A percentile compares a stretch with the other conserved stretches of the same genome.
phyloP scores from a whole-genome alignment of 2,888 invertebrate species.

The Eurytoma adleriae region DNA sequence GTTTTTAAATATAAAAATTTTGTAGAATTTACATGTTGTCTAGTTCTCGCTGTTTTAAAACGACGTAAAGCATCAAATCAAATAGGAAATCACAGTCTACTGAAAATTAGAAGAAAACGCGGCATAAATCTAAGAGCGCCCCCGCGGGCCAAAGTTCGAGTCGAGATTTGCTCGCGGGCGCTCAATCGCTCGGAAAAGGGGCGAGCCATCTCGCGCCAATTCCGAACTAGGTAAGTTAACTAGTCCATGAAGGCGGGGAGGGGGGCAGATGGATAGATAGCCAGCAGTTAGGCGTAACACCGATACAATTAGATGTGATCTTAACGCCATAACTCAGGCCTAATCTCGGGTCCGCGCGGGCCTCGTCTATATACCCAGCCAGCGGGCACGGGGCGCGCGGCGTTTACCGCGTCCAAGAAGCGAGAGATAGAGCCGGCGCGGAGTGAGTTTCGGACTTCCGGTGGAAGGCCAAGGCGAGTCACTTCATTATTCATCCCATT shows the following conservation, averaged over 20 bases:
- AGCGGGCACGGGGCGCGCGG: not conserved
- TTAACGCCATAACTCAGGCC: constrained; percentile 75
- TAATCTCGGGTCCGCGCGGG: constrained; percentile 68
- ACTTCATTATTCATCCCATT: constrained; percentile 76
- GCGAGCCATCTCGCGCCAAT: not conserved
- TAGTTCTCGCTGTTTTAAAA: too few relatives aligned
- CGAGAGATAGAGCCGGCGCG: constrained; percentile 53
- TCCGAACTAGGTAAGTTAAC: constrained; percentile 58
- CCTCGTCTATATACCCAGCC: not conserved
- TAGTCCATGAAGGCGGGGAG: constrained; percentile 50
- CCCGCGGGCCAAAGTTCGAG: constrained; percentile 7
- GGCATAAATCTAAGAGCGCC: constrained; percentile 21
- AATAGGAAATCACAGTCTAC: constrained; percentile 2
- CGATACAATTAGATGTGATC: constrained; percentile 76
- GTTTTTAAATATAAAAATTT: too few relatives aligned
- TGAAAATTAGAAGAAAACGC: constrained; percentile 51
- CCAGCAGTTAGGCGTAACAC: constrained; percentile 61
- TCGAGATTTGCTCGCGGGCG: not conserved
- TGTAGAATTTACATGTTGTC: too few relatives aligned
- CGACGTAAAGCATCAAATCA: not conserved
- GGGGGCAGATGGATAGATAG: constrained; percentile 68
- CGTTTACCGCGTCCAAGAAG: not conserved
- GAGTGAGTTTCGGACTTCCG: constrained; percentile 68
- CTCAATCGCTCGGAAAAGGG: constrained; percentile 53
- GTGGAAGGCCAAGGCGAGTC: constrained; percentile 68